These are phyloP conservation scores for Trichonephila clavata DNA, from an alignment of 1,140 invertebrate genomes.

Conservation along the genomic window DNA sequence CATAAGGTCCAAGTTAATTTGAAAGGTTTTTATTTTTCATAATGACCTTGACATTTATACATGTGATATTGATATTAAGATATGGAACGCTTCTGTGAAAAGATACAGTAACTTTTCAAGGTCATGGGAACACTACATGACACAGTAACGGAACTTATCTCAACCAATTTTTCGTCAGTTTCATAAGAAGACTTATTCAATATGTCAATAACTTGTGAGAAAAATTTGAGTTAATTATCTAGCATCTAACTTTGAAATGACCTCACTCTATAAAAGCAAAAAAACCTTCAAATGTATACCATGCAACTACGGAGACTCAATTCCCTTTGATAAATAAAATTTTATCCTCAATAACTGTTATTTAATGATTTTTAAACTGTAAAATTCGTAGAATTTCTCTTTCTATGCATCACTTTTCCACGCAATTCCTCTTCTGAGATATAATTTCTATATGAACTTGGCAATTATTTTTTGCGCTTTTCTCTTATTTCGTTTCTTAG, in stretches of 20 bases:
- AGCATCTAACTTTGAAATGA: constrained; percentile 16
- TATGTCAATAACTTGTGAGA: constrained; percentile 44
- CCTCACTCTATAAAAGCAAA: constrained; percentile 9
- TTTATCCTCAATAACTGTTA: neutral
- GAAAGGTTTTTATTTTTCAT: neutral
- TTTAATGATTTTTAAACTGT: neutral
- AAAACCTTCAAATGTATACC: neutral
- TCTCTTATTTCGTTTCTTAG: neutral
- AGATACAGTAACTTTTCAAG: constrained; percentile 51
- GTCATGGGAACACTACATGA: constrained; percentile 35
- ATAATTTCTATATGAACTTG: neutral
- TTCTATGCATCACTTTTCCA: neutral
- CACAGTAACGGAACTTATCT: constrained; percentile 1
- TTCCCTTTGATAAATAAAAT: neutral
- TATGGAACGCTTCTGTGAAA: neutral
- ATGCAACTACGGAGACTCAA: neutral
- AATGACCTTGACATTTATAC: constrained; percentile 15
- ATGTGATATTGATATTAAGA: neutral
- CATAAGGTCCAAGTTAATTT: constrained; percentile 5
- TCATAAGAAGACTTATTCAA: constrained; percentile 51
- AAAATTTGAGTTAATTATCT: constrained; percentile 11
- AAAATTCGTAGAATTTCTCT: neutral
- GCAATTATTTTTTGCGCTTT: neutral
- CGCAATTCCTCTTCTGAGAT: neutral
- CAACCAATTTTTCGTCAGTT: constrained; percentile 42